phyloP scores from a whole-genome alignment of 2,113 vertebrate genomes.

The Pelecanus crispus region DNA sequence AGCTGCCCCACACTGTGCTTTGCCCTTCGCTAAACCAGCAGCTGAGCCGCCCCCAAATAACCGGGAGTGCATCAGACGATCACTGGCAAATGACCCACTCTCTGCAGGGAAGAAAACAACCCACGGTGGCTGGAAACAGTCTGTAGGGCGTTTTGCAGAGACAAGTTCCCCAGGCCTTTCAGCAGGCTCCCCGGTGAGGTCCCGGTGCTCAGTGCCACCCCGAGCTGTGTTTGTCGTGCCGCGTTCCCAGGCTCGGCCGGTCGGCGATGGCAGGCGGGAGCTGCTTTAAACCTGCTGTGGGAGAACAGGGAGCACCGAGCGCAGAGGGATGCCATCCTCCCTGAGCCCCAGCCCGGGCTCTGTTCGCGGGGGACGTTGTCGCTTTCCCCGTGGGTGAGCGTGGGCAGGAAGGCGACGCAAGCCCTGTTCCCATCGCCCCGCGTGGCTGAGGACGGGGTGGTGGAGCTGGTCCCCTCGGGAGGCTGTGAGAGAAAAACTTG shows the following conservation, averaged over 20 bases:
- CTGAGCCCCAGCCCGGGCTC: neutral
- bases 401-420: neutral
- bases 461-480: fast-evolving
- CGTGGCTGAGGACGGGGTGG: neutral
- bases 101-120: neutral
- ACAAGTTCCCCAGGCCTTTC: neutral
- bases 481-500: neutral
- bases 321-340: neutral
- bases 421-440: fast-evolving
- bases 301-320: neutral
- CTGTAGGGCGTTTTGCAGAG: neutral
- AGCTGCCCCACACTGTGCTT: no score
- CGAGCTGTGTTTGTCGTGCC: neutral
- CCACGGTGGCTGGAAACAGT: neutral
- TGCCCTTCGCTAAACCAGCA: neutral
- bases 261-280: neutral
- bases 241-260: neutral
- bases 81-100: neutral
- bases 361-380: fast-evolving
- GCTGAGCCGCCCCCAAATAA: neutral
- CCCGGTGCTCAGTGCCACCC: neutral
- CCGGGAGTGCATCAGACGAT: neutral
- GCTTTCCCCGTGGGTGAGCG: neutral
- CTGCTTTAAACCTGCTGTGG: neutral
- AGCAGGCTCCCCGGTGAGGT: neutral